Percentiles rank a stretch among this genome's conserved stretches.
phyloP scores from a whole-genome alignment of 2,888 invertebrate species.

The Tachina grossa region DNA sequence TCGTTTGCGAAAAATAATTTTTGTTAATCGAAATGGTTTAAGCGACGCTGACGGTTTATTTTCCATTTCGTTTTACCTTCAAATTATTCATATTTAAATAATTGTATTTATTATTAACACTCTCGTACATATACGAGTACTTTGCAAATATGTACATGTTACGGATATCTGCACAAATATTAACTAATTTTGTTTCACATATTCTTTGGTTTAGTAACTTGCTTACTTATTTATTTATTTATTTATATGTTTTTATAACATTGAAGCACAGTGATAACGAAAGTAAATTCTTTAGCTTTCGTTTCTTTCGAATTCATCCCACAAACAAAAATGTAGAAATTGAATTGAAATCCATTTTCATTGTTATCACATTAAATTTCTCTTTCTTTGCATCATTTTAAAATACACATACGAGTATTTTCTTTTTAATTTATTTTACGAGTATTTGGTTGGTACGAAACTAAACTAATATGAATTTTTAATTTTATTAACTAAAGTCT shows the following conservation, averaged over 20 bases:
- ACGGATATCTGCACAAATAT: conserved; percentile 2
- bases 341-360: conserved; percentile 9
- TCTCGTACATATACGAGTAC: not conserved
- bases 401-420: not conserved
- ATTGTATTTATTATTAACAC: conserved; percentile 16
- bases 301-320: conserved; percentile 18
- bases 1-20: not conserved
- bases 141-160: not conserved
- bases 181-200: not conserved
- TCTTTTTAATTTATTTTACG: conserved; percentile 23
- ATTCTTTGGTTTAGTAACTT: conserved; percentile 9
- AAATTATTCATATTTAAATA: not conserved
- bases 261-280: not conserved
- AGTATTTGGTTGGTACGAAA: not conserved
- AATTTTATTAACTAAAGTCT: conserved; percentile 17
- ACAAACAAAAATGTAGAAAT: not conserved
- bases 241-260: not conserved
- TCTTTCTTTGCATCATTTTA: conserved; percentile 33
- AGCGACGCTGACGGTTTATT: not conserved
- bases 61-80: conserved; percentile 5
- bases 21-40: not conserved
- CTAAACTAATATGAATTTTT: not conserved
- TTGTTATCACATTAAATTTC: conserved; percentile 29
- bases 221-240: conserved; percentile 2
- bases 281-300: not conserved